A percentile compares a stretch with the other conserved stretches of the same genome.
Evolutionary conservation across 2,113 vertebrate genomes (phyloP).

Genomic region (Hydrochoerus hydrochaeris): DNA sequence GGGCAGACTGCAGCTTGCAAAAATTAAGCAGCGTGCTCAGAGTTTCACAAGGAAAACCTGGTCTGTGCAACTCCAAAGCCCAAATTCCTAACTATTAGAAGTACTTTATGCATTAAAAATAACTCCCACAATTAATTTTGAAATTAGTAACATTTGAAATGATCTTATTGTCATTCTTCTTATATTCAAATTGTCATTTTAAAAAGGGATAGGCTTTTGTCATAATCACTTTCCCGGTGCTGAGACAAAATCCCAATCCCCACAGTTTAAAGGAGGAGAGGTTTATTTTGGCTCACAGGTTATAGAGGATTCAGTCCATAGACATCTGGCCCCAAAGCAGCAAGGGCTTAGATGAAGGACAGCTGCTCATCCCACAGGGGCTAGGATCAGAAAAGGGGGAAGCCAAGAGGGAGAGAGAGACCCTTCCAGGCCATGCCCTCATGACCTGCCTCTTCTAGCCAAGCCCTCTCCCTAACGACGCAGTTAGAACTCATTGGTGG

Average conservation of each 20-base stretch:
- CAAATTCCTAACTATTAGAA: background rate
- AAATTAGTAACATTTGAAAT: background rate
- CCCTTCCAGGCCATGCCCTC: background rate
- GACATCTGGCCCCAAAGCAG: background rate
- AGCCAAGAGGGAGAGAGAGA: background rate
- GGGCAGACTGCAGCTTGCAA: background rate
- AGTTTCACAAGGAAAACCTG: background rate
- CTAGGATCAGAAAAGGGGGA: background rate
- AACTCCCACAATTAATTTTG: background rate
- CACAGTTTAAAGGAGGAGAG: background rate
- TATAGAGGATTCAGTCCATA: background rate
- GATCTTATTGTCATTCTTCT: background rate
- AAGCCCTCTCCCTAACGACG: background rate
- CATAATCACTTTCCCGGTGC: background rate
- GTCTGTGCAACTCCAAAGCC: background rate
- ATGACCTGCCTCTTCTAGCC: background rate
- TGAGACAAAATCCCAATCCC: background rate
- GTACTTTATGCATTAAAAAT: background rate
- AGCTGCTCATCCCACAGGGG: background rate
- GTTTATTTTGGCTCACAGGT: background rate
- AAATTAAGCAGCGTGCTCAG: background rate
- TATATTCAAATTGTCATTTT: background rate
- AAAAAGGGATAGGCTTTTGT: background rate
- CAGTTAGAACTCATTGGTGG: background rate
- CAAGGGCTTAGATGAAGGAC: background rate